Percentiles rank a stretch among this genome's conserved stretches.
These are phyloP conservation scores for Clarias fuscus DNA, from an alignment of 2,797 vertebrate species.

Conservation along the genomic window DNA sequence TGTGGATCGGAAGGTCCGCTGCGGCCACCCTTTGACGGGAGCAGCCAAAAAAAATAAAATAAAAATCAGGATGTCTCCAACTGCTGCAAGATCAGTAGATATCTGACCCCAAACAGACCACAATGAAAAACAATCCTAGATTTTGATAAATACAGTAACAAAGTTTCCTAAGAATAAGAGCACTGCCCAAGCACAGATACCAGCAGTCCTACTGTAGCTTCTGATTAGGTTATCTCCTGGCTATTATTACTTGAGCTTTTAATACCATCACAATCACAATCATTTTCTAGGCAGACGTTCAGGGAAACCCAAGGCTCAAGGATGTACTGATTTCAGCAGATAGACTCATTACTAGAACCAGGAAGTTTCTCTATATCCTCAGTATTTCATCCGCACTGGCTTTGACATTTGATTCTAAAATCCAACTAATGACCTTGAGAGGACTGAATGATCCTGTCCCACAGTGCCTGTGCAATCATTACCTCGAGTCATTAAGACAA, in stretches of 20 bases:
- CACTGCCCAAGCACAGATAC: background rate
- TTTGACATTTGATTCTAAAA: background rate
- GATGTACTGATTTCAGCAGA: background rate
- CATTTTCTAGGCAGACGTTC: background rate
- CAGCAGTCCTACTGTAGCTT: background rate
- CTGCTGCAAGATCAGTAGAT: background rate
- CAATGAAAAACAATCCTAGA: background rate
- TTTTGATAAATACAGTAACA: background rate
- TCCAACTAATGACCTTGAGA: background rate
- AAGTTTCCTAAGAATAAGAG: background rate
- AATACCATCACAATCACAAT: too few species aligned
- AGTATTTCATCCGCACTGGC: background rate
- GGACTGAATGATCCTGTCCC: background rate
- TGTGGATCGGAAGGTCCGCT: too few species aligned
- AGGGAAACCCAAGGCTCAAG: background rate
- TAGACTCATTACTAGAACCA: background rate
- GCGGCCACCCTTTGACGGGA: too few species aligned
- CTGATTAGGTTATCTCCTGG: background rate
- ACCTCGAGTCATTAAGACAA: constrained; percentile 1
- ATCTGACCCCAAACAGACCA: background rate
- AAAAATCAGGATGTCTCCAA: background rate
- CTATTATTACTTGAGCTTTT: background rate
- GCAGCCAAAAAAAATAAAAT: too few species aligned
- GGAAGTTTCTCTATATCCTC: background rate
- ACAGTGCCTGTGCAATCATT: constrained; percentile 12